Percentiles rank a stretch among this genome's conserved stretches.
These are phyloP conservation scores for Bembecia ichneumoniformis DNA, from an alignment of 2,888 invertebrate genomes.

Conservation along the genomic window DNA sequence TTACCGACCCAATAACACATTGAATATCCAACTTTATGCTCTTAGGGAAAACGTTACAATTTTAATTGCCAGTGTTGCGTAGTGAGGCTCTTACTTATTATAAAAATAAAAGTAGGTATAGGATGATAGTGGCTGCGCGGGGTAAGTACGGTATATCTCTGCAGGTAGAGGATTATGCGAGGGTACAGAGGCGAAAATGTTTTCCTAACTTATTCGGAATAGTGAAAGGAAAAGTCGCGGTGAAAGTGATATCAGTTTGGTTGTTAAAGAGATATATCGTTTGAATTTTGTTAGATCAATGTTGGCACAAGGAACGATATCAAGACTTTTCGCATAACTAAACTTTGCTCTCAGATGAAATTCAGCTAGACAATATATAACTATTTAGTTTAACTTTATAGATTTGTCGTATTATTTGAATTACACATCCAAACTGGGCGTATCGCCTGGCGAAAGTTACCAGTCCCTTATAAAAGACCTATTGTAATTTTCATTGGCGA, in stretches of 20 bases:
- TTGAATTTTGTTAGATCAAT: not conserved
- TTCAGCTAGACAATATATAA: no score
- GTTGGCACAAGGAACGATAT: no score
- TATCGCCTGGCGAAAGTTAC: no score
- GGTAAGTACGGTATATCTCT: constrained; percentile 67
- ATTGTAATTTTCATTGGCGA: no score
- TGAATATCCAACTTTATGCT: constrained; percentile 17
- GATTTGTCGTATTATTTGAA: no score
- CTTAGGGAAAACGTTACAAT: not conserved
- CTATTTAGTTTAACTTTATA: no score
- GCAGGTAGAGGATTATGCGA: constrained; percentile 66
- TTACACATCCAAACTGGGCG: no score
- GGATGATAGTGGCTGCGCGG: constrained; percentile 66
- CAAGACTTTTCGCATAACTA: no score
- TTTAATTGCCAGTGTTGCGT: constrained; percentile 5
- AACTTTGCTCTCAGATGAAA: no score
- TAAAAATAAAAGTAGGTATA: constrained; percentile 44
- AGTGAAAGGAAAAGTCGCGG: constrained; percentile 63
- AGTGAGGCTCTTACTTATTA: constrained; percentile 13
- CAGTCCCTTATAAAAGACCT: no score
- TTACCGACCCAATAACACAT: constrained; percentile 17
- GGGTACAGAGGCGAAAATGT: constrained; percentile 63
- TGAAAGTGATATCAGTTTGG: constrained; percentile 51
- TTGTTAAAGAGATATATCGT: not conserved
- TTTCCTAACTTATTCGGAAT: constrained; percentile 61